Base-by-base conservation (phyloP, 2,797 vertebrate species). In the Rhinichthys osculus region DNA sequence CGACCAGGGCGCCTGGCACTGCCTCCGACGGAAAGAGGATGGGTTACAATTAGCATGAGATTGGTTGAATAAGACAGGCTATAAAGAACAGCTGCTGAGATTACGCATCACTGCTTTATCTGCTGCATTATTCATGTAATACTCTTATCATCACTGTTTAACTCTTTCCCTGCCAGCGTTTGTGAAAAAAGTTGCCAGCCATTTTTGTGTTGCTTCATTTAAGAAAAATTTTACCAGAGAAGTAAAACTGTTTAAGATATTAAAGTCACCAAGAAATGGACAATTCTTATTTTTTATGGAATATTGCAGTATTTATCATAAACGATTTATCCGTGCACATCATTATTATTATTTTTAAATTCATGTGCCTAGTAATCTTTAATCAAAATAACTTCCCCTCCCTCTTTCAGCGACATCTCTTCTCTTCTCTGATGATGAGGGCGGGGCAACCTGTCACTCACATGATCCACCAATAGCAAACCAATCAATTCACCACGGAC, bases 1-100 rank as follows among this genome's bases (percentile, higher is more conserved):
- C 47, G 57, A 54, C 11, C 52, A 59, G 83, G 69, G 77, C 85
- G 73, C 14, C 59, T 62, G 85, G 40, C 66, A 33, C 66, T 54
- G 38, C 81, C 47, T 52, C 38, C 6, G 21, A 33, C 19, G 40
- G 33, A 81, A 83, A 85, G 38, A 85, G 40, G 66, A 62, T 47
- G 54, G 47, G 16, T 44, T n/a, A 59, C 83, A 78, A 54, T 78
- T 82, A 77, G 33, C 23, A 13, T 23, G 47, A 77, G 59, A 74
- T 66, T 52, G 66, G 23, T 27, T 50, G 19, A 27, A 64, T 64
- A 59, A 62, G 21, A 66, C 76, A 44, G 30, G 8, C 59, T 47
- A 62, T 52, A 69, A 71, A 59, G 30, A 80, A 76, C 3, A 8
- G 27, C 13, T 44, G 9, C 44, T 76, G 3, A 27, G 50, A 77